Evolutionary conservation across 2,888 invertebrate species (phyloP).

Genomic region (Lacanobia wlatinum): DNA sequence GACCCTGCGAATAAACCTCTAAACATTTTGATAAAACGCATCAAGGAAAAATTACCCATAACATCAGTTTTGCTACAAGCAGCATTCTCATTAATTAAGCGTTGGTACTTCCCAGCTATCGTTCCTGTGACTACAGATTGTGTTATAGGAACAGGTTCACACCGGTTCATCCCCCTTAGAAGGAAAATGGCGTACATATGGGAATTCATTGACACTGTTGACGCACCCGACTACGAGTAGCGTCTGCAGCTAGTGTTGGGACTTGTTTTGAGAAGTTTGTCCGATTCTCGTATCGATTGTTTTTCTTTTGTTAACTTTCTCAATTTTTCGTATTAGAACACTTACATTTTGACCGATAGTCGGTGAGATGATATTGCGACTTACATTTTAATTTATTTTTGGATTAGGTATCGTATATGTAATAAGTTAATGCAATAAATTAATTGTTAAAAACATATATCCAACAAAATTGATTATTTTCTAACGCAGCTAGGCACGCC

Average conservation of each 20-base stretch:
- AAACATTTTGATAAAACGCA: background rate
- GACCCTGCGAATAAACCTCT: background rate
- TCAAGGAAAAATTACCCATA: background rate
- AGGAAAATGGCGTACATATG: conserved; percentile 16
- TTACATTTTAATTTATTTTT: too few species aligned
- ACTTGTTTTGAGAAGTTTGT: background rate
- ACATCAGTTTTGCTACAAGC: background rate
- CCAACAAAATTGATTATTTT: conserved; percentile 10
- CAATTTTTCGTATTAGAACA: too few species aligned
- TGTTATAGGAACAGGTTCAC: conserved; percentile 14
- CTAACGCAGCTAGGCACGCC: too few species aligned
- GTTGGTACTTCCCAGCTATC: background rate
- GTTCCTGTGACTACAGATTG: background rate
- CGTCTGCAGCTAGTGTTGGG: background rate
- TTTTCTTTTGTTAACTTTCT: too few species aligned
- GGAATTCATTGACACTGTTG: conserved; percentile 18
- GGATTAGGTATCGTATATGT: too few species aligned
- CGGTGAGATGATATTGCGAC: too few species aligned
- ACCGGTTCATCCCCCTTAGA: conserved; percentile 27
- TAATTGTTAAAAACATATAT: too few species aligned
- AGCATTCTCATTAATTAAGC: background rate
- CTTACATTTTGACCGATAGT: too few species aligned
- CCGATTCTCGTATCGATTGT: too few species aligned
- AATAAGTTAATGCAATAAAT: too few species aligned
- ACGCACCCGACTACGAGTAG: background rate